Conservation (phyloP, 2,888 invertebrate genomes). For the Meandrusa payeni region DNA sequence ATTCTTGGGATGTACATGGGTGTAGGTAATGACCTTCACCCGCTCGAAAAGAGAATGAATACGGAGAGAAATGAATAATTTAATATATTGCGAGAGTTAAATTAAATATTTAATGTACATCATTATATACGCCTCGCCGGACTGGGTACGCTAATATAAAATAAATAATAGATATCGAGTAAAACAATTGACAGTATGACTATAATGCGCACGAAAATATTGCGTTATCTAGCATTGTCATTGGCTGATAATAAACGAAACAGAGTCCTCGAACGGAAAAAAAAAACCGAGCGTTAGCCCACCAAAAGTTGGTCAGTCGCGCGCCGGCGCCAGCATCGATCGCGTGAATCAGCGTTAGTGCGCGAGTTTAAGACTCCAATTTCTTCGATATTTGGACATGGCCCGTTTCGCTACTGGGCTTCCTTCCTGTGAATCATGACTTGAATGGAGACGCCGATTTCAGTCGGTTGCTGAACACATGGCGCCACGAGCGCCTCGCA, state of each 20-base stretch:
- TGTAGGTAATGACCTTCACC: no score
- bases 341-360: constrained; percentile 58
- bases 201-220: no score
- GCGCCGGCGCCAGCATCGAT: constrained; percentile 67
- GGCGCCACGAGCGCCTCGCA: constrained; percentile 39
- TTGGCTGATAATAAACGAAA: constrained; percentile 21
- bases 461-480: constrained; percentile 52
- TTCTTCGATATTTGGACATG: constrained; percentile 58
- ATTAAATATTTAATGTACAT: no score
- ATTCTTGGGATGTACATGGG: no score
- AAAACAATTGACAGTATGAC: no score
- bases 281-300: constrained; percentile 36
- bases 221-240: constrained; percentile 14
- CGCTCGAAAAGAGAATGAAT: no score
- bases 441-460: constrained; percentile 51
- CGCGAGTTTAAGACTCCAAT: constrained; percentile 41
- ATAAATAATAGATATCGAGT: no score
- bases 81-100: no score
- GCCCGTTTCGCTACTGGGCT: constrained; percentile 62
- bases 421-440: constrained; percentile 73
- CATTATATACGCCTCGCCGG: no score
- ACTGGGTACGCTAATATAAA: no score
- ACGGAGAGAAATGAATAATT: no score
- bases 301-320: constrained; percentile 56
- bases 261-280: constrained; percentile 31